Evolutionary conservation across 2,888 invertebrate genomes (phyloP).

Genomic region (Latrodectus hesperus): DNA sequence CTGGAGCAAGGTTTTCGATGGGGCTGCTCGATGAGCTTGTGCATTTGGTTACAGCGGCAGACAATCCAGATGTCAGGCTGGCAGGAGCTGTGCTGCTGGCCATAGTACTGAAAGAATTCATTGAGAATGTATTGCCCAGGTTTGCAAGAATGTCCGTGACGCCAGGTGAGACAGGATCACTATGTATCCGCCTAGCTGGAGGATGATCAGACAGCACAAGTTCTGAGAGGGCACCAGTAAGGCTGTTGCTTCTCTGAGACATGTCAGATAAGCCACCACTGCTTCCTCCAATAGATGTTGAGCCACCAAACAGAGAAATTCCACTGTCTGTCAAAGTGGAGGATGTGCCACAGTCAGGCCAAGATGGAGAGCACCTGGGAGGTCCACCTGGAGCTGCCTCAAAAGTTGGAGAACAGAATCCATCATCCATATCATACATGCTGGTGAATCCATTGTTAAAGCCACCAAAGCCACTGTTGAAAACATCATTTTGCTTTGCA

Average conservation of each 20-base stretch:
- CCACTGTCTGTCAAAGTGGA: conserved; percentile 32
- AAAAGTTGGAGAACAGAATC: conserved; percentile 74
- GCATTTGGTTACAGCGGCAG: conserved; percentile 54
- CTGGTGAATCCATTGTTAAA: neutral
- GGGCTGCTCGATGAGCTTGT: conserved; percentile 68
- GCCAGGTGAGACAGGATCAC: conserved; percentile 73
- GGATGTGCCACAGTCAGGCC: conserved; percentile 60
- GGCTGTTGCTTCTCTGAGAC: conserved; percentile 56
- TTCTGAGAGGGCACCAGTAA: conserved; percentile 31
- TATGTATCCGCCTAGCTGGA: conserved; percentile 74
- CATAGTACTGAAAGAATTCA: conserved; percentile 50
- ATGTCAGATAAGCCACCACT: conserved; percentile 34
- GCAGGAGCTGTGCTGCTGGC: conserved; percentile 40
- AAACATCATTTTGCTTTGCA: conserved; percentile 46
- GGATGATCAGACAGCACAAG: conserved; percentile 72
- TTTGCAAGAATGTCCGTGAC: conserved; percentile 22
- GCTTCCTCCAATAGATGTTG: conserved; percentile 33
- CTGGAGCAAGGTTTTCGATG: conserved; percentile 69
- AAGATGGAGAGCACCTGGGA: conserved; percentile 40
- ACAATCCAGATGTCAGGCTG: conserved; percentile 31
- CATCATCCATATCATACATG: conserved; percentile 75
- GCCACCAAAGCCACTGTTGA: conserved; percentile 38
- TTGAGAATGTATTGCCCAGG: conserved; percentile 32
- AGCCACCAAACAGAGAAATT: conserved; percentile 36
- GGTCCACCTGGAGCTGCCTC: conserved; percentile 68